Base-by-base conservation (phyloP, 2,888 invertebrate species). In the Cacoxenus indagator region DNA sequence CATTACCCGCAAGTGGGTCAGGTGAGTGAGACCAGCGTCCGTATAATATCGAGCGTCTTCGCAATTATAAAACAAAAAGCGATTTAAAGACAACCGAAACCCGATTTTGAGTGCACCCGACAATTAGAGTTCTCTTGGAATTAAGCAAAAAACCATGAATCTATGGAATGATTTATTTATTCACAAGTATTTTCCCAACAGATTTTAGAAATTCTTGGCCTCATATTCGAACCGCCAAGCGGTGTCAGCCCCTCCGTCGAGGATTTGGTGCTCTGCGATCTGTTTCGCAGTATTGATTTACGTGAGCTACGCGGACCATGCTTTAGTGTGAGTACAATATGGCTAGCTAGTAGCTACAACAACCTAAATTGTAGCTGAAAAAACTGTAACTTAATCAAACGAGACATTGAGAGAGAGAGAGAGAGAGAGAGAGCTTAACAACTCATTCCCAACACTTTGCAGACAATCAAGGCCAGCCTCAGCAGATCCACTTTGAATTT, bases 251-350 rank as follows among this genome's bases (percentile, higher is more conserved):
- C 95, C 64, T 91, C 90, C 66, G 90, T 96, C 46, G 95, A 95
- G 84, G 95, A 96, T 85, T 89, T 97, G 79, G 90, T 95, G 68
- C 90, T 94, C 64, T 93, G 94, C 84, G 95, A 95, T 85, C 91
- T 96, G 76, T 97, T 97, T 89, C 90, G 95, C 77, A 94, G 95
- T 86, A 95, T 97, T 73, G 96, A 96, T 88, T 91, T 97, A 73
- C 91, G 96, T 65, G 96, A 96, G 89, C 91, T 97, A 91, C 91
- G 95, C 85, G 94, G 95, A 54, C 93, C 94, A 67, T 93, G 94
- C 78, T 91, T 94, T 77, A 93, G 93, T 84, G 94, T 94, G 87
- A 90, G 90, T 87, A 67, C 22, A 2, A 19, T 0, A 14, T 19
- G 64, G 55, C 64, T 24, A n/a, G n/a, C n/a, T n/a, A n/a, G n/a